These are phyloP conservation scores for Aleiodes sp. DNA, from an alignment of 1,140 invertebrate genomes.

Conservation along the genomic window DNA sequence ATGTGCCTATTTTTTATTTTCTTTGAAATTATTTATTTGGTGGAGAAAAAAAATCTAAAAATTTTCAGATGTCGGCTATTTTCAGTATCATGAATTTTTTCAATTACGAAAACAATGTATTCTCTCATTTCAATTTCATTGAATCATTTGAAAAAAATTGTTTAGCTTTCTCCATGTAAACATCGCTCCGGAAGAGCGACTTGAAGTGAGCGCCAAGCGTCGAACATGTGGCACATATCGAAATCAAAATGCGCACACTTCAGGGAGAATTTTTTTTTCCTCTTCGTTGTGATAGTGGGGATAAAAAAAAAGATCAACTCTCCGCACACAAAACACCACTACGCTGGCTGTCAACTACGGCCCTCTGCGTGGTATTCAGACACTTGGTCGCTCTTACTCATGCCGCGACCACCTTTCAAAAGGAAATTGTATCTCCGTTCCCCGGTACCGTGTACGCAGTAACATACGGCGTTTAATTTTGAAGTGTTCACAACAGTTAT, in stretches of 20 bases:
- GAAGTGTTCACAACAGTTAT: background rate
- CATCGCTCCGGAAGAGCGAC: too few relatives aligned
- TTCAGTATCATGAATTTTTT: too few relatives aligned
- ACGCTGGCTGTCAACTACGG: background rate
- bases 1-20: too few relatives aligned
- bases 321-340: background rate
- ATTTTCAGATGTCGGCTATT: too few relatives aligned
- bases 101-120: too few relatives aligned
- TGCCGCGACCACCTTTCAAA: conserved; percentile 37
- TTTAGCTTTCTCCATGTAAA: too few relatives aligned
- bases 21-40: too few relatives aligned
- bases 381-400: conserved; percentile 21
- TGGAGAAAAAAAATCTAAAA: too few relatives aligned
- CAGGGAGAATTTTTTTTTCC: background rate
- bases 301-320: background rate
- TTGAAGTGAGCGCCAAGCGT: too few relatives aligned
- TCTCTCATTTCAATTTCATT: too few relatives aligned
- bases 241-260: background rate
- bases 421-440: conserved; percentile 9
- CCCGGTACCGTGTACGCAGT: background rate
- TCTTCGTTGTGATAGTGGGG: conserved; percentile 15
- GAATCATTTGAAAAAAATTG: too few relatives aligned
- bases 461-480: conserved; percentile 20
- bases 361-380: background rate
- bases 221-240: too few relatives aligned